phyloP scores from a whole-genome alignment of 2,113 vertebrate genomes.

The Alaudala cheleensis region DNA sequence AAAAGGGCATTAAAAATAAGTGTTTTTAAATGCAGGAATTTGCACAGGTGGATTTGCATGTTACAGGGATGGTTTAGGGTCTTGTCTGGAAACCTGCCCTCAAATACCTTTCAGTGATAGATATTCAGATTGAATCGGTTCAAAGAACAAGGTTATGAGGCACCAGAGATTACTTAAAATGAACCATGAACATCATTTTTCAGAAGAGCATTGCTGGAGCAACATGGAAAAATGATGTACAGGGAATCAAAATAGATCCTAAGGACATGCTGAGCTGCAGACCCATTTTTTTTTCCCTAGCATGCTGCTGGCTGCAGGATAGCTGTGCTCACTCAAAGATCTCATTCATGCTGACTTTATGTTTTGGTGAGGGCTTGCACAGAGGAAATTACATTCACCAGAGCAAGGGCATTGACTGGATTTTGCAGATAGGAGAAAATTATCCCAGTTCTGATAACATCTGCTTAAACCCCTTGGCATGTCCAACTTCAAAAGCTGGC shows the following conservation, averaged over 20 bases:
- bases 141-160: background rate
- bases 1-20: background rate
- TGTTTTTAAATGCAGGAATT: background rate
- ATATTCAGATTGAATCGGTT: background rate
- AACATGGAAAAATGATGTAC: background rate
- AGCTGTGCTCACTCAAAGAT: accelerated
- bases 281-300: accelerated
- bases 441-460: background rate
- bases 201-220: background rate
- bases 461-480: background rate
- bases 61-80: background rate
- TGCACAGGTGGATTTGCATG: background rate
- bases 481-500: background rate
- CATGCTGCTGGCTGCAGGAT: accelerated
- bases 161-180: background rate
- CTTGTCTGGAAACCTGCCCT: background rate
- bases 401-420: background rate
- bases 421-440: background rate
- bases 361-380: background rate
- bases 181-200: background rate
- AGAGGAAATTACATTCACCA: background rate
- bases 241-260: background rate
- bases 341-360: background rate
- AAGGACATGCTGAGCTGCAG: background rate
- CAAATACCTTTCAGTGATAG: background rate